Evolutionary conservation across 2,888 invertebrate species (phyloP).

Genomic region (Mechanitis mazaeus): DNA sequence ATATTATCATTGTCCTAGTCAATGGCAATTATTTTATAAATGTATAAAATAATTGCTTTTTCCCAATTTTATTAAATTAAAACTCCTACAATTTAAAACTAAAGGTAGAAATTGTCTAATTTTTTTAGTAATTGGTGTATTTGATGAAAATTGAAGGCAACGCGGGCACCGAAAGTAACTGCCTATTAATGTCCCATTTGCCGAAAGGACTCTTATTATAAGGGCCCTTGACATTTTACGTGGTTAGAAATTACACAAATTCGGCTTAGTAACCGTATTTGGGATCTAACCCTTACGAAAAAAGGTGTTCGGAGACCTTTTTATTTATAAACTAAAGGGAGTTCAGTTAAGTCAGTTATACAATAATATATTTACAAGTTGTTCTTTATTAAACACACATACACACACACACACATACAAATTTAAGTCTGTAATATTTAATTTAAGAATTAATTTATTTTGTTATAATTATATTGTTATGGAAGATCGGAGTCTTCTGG

Average conservation of each 20-base stretch:
- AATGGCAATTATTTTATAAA: too few species aligned
- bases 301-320: constrained; percentile 7
- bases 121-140: constrained; percentile 6
- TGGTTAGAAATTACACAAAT: constrained; percentile 8
- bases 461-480: too few species aligned
- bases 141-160: constrained; percentile 5
- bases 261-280: constrained; percentile 4
- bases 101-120: background rate
- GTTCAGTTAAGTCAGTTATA: constrained; percentile 1
- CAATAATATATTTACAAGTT: background rate
- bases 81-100: background rate
- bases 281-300: constrained; percentile 5
- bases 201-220: constrained; percentile 6
- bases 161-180: background rate
- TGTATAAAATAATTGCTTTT: too few species aligned
- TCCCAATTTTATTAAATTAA: too few species aligned
- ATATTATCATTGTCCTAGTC: too few species aligned
- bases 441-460: too few species aligned
- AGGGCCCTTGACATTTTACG: constrained; percentile 6
- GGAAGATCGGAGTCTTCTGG: too few species aligned
- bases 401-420: too few species aligned
- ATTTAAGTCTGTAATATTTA: too few species aligned
- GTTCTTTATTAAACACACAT: background rate
- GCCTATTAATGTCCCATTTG: constrained; percentile 6
- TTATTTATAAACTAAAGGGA: background rate